Evolutionary conservation across 2,113 vertebrate species (phyloP).

Genomic region (Pluvianellus socialis): DNA sequence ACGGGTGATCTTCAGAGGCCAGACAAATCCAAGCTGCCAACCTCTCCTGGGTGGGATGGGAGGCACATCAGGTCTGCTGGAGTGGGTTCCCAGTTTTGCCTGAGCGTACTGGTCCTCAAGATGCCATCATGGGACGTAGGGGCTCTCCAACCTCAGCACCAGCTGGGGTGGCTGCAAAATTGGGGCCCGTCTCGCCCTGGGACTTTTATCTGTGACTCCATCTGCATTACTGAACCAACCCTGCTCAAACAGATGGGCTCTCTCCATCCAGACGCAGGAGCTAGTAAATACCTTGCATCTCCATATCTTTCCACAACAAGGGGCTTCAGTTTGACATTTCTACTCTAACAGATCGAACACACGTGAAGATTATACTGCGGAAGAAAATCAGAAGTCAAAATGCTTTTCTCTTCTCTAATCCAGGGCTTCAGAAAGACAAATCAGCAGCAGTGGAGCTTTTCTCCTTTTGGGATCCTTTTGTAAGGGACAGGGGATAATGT

Average conservation of each 20-base stretch:
- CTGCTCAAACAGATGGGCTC: neutral
- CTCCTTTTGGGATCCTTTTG: neutral
- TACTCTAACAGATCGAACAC: neutral
- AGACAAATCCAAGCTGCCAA: accelerated
- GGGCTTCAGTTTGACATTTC: neutral
- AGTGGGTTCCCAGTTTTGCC: neutral
- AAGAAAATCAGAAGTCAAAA: neutral
- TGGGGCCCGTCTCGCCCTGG: neutral
- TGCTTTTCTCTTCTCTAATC: neutral
- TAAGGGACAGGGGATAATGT: neutral
- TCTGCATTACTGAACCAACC: neutral
- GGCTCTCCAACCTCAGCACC: neutral
- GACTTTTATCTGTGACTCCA: neutral
- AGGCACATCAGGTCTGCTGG: accelerated
- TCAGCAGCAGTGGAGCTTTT: neutral
- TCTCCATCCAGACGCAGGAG: neutral
- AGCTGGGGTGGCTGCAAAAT: neutral
- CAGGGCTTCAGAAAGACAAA: neutral
- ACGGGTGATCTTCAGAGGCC: neutral
- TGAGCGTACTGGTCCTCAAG: accelerated
- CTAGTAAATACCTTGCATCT: neutral
- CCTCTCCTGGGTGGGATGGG: accelerated
- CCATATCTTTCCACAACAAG: neutral
- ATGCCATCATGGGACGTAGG: neutral
- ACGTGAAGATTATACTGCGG: accelerated